These are phyloP conservation scores for Orchesella cincta DNA, from an alignment of 1,140 invertebrate species.

Conservation along the genomic window DNA sequence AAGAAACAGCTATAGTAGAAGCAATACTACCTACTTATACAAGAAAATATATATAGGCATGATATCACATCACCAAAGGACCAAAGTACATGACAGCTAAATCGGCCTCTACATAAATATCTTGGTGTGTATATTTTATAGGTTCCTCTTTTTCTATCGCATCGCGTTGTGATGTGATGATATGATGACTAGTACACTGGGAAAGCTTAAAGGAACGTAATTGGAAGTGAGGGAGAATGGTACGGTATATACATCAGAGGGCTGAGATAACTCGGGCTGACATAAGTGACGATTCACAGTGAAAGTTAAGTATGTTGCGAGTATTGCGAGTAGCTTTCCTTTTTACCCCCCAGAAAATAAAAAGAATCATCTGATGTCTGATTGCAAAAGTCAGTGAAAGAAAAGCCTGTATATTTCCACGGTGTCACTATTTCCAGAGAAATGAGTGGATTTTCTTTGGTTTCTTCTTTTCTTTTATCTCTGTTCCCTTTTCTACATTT, in stretches of 20 bases:
- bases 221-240: background rate
- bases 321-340: too few species aligned
- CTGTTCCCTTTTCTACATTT: background rate
- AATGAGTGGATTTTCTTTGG: background rate
- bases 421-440: too few species aligned
- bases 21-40: too few species aligned
- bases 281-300: slow-evolving; percentile 1
- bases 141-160: background rate
- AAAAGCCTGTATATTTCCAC: too few species aligned
- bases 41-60: background rate
- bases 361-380: too few species aligned
- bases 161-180: too few species aligned
- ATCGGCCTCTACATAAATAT: background rate
- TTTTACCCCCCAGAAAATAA: too few species aligned
- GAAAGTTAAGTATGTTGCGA: background rate
- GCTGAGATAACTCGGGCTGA: background rate
- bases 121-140: background rate
- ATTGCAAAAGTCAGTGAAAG: too few species aligned
- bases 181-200: too few species aligned
- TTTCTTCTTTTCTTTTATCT: background rate
- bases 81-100: slow-evolving; percentile 12
- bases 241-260: too few species aligned
- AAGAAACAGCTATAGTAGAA: background rate
- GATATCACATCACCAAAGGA: background rate
- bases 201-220: background rate